Conservation (phyloP, 1,140 invertebrate species). For the Dreissena polymorpha region DNA sequence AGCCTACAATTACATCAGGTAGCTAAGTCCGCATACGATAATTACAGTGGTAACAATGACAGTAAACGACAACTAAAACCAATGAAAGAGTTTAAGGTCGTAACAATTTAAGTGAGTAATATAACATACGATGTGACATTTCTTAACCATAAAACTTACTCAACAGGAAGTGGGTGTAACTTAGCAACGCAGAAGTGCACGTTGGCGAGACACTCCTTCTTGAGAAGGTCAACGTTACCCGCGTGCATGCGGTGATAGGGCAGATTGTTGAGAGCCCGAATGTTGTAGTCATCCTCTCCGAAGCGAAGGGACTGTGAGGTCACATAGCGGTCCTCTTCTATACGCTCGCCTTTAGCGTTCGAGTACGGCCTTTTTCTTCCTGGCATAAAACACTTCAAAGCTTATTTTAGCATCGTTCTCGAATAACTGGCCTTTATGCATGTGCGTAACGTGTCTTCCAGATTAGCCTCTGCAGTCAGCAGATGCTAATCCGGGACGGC, state of each 20-base stretch:
- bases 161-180: slow-evolving; percentile 78
- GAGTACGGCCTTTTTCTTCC: slow-evolving; percentile 50
- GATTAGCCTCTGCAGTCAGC: too few species aligned
- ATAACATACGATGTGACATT: background rate
- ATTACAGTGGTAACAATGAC: too few species aligned
- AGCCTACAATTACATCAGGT: too few species aligned
- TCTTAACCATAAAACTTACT: slow-evolving; percentile 34
- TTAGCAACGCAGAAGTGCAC: slow-evolving; percentile 98
- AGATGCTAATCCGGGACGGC: too few species aligned
- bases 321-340: slow-evolving; percentile 58
- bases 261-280: slow-evolving; percentile 89
- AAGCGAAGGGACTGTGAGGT: slow-evolving; percentile 60
- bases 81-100: background rate
- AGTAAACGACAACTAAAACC: too few species aligned
- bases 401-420: too few species aligned
- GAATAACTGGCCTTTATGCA: too few species aligned
- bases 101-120: background rate
- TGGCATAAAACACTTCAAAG: background rate
- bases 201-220: slow-evolving; percentile 96
- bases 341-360: slow-evolving; percentile 44
- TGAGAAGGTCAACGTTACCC: slow-evolving; percentile 92
- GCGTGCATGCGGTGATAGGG: slow-evolving; percentile 89
- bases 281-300: slow-evolving; percentile 83
- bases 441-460: too few species aligned
- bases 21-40: too few species aligned